Evolutionary conservation across 1,140 invertebrate genomes (phyloP).

Genomic region (Zophobas atratus): DNA sequence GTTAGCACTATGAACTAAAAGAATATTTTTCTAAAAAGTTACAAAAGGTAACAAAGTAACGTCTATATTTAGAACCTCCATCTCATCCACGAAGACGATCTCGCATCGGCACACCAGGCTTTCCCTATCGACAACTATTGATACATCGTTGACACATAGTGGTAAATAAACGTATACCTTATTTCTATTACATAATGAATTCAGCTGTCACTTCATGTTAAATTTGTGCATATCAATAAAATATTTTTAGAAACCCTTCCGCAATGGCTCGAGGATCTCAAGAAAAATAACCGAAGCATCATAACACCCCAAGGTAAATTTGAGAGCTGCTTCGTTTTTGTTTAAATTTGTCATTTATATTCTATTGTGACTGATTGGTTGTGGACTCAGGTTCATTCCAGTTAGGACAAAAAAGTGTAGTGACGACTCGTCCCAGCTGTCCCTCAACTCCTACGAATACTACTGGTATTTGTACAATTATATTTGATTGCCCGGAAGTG

Average conservation of each 20-base stretch:
- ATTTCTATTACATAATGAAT: no score
- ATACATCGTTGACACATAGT: no score
- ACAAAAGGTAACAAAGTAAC: no score
- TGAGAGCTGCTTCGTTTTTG: background rate
- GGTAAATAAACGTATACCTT: no score
- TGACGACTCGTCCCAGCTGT: constrained; percentile 5
- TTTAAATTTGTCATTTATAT: no score
- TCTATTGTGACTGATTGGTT: background rate
- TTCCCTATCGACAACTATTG: no score
- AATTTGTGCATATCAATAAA: background rate
- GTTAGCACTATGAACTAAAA: no score
- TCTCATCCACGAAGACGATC: no score
- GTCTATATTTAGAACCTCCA: no score
- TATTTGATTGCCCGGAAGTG: constrained; percentile 18
- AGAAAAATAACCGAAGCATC: constrained; percentile 5
- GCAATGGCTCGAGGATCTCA: constrained; percentile 6
- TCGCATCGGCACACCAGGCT: no score
- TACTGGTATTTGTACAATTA: constrained; percentile 19
- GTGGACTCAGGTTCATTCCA: constrained; percentile 13
- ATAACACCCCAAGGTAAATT: constrained; percentile 16
- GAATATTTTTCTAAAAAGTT: no score
- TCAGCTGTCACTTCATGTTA: no score
- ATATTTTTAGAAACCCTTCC: constrained; percentile 2
- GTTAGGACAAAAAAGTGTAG: constrained; percentile 2
- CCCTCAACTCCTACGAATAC: constrained; percentile 20